Evolutionary conservation across 2,113 vertebrate genomes (phyloP), one percentile per base, ranked within the genome.

Genomic region (Mus spicilegus): DNA sequence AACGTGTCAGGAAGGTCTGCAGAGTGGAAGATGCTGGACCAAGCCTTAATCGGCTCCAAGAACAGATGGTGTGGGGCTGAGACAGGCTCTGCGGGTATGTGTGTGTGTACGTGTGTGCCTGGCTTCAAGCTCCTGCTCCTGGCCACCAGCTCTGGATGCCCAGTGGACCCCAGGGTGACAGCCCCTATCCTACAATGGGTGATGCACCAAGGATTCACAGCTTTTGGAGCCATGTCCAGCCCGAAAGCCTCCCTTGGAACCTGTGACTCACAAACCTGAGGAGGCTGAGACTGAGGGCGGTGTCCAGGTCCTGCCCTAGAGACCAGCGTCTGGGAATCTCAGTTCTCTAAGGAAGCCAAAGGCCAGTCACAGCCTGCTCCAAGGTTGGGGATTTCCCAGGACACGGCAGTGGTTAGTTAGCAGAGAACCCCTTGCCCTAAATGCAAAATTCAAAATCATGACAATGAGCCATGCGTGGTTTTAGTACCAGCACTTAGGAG

Each of bases 201-300:
- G 7, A 2, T 0, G 69, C 58, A 56, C 19, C 0, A 19, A 22
- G 8, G 2, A 65, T 20, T 65, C 72, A 16, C 1, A 20, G 2
- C 42, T 56, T 76, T 69, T 24, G 24, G 36, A 49, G 46, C 67
- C 1, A 54, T 4, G 16, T 8, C 72, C 28, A 33, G 51, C 12
- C 7, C 5, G 0, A 7, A 4, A 19, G 36, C 39, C 8, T 20
- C 8, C 11, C 65, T 77, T 2, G 1, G 14, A 2, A 28, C 2
- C 0, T 30, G n/a, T 17, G 49, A 5, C 39, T 78, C 65, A 70
- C 8, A 6, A 17, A 12, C 2, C 58, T 7, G 69, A 39, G 36
- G 42, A 84, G 63, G 13, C 17, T 0, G 19, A 5, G 8, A 63
- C 39, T 33, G 17, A 36, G 56, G 19, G 0, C 1, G 1, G 24